phyloP scores from a whole-genome alignment of 1,140 invertebrate species.

The Neodiprion pinetum region DNA sequence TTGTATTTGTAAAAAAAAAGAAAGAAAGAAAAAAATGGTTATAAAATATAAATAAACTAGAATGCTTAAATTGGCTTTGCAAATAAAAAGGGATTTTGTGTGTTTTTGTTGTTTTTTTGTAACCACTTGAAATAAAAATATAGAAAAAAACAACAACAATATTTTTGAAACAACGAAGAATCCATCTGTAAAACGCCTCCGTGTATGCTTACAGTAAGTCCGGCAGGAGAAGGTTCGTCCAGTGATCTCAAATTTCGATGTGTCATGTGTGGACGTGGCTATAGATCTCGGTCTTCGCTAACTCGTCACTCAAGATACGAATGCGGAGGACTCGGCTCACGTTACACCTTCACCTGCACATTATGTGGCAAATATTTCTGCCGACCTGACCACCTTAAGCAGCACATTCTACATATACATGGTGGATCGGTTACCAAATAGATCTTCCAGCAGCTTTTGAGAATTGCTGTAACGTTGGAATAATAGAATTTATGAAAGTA shows the following conservation, averaged over 20 bases:
- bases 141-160: too few species aligned
- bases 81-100: too few species aligned
- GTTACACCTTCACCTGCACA: conserved; percentile 61
- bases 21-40: too few species aligned
- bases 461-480: too few species aligned
- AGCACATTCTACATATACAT: conserved; percentile 62
- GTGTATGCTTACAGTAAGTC: conserved; percentile 58
- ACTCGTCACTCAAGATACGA: conserved; percentile 62
- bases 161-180: conserved; percentile 7
- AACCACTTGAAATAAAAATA: too few species aligned
- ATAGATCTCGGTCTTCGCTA: conserved; percentile 57
- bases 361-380: conserved; percentile 61
- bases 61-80: too few species aligned
- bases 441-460: too few species aligned
- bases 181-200: conserved; percentile 52
- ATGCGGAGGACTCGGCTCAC: conserved; percentile 57
- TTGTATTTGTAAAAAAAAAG: too few species aligned
- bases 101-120: too few species aligned
- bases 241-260: conserved; percentile 57
- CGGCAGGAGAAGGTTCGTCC: conserved; percentile 43
- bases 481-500: too few species aligned
- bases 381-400: conserved; percentile 59
- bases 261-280: conserved; percentile 62
- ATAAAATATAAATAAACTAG: too few species aligned
- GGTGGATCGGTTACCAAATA: conserved; percentile 55